Base-by-base conservation (phyloP, 2,113 vertebrate genomes). In the Ictalurus furcatus region DNA sequence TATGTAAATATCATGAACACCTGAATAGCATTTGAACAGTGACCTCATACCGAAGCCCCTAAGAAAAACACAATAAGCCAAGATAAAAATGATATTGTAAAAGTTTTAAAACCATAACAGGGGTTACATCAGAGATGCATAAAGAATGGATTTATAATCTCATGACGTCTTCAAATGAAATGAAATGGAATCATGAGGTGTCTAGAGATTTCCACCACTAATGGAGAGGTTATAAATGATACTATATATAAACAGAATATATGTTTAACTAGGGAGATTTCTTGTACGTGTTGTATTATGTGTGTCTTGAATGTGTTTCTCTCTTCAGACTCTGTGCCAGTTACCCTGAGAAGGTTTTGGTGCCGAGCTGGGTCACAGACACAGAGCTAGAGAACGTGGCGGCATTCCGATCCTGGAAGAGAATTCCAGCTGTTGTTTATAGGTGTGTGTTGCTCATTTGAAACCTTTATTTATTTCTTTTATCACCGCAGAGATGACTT, bases 351-450 rank as follows among this genome's bases (percentile, higher is more conserved):
- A 97, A 98, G 80, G 96, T 99, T 89, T 95, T 99, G 71, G 98
- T 99, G 85, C 98, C 98, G 0, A 98, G 97, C 87, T 98, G 97
- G 97, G 97, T 99, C 95, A 98, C 98, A 0, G 98, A 99, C 93
- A 98, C 98, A 91, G 98, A 99, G 93, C 95, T 99, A 83, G 98
- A 99, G 92, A 99, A 97, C 1, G 98, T 99, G 92, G 96, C 97
- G 0, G 96, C 97, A 88, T 99, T 99, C 94, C 96, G 98, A 48
- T 98, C 98, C 86, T 99, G 97, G 98, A 99, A 99, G 91, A 97
- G 98, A 90, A 98, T 99, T 95, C 98, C 98, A 37, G 96, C 97
- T 1, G 98, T 99, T 34, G 96, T 99, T 93, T 99, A 98, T 93
- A 98, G 98, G 98, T 99, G 87, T 92, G 95, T 90, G 71, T 81